These are phyloP conservation scores for Cremastinae sp. DNA, from an alignment of 2,888 invertebrate species.

Conservation along the genomic window DNA sequence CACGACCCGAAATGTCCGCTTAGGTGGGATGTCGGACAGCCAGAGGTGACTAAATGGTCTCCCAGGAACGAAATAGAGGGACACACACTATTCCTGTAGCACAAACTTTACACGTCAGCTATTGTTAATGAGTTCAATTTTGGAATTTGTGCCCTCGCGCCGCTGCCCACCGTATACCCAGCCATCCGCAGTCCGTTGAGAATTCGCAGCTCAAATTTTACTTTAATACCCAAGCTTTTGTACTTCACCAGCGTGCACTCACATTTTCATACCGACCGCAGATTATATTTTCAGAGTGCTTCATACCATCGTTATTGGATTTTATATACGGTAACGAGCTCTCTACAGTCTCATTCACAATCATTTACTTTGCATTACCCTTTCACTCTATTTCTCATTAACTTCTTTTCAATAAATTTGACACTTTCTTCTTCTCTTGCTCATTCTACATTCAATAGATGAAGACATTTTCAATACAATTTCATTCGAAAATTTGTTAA, in stretches of 20 bases:
- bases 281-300: constrained; percentile 45
- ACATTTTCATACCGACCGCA: constrained; percentile 29
- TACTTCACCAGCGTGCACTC: not conserved
- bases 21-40: constrained; percentile 26
- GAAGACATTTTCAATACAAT: too few relatives aligned
- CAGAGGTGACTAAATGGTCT: constrained; percentile 35
- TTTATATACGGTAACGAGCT: not conserved
- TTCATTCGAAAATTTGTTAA: too few relatives aligned
- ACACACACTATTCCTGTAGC: constrained; percentile 12
- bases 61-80: constrained; percentile 35
- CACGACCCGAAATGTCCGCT: constrained; percentile 7
- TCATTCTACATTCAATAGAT: too few relatives aligned
- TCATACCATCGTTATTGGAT: too few relatives aligned
- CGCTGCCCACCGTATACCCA: not conserved
- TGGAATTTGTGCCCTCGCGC: constrained; percentile 47
- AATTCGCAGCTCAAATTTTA: constrained; percentile 47
- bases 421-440: too few relatives aligned
- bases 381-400: too few relatives aligned
- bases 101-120: constrained; percentile 48
- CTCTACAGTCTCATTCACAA: not conserved
- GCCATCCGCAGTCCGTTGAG: not conserved
- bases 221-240: not conserved
- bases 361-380: too few relatives aligned
- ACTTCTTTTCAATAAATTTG: too few relatives aligned
- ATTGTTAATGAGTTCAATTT: constrained; percentile 65